A percentile compares a stretch with the other conserved stretches of the same genome.
Conservation (phyloP, 2,113 vertebrate species). For the Oxyruncus cristatus region DNA sequence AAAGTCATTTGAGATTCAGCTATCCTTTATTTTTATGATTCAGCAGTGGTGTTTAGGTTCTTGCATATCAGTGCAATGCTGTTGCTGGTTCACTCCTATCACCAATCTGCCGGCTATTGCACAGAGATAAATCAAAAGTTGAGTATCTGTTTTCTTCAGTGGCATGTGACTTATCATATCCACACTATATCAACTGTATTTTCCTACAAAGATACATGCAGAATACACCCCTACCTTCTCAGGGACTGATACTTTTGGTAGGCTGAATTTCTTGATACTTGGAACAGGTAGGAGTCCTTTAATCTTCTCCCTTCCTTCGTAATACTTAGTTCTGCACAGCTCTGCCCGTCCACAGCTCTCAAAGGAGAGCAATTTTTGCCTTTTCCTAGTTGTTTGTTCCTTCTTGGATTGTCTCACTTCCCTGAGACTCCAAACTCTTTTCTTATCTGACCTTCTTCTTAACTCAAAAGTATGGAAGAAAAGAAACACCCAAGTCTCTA, state of each 20-base stretch:
- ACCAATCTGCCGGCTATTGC: not conserved
- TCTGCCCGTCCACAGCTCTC: not conserved
- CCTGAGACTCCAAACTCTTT: not conserved
- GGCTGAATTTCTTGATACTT: not conserved
- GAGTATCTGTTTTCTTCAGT: not conserved
- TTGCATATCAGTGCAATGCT: not conserved
- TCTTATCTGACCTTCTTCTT: not conserved
- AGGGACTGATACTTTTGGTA: not conserved
- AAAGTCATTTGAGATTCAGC: not conserved
- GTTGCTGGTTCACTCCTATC: not conserved
- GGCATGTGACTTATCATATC: not conserved
- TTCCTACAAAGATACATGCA: not conserved
- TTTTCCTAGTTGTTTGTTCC: not conserved
- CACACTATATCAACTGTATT: not conserved
- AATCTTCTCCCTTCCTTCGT: not conserved
- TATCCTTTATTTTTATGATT: not conserved
- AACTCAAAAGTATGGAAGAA: conserved; percentile 41
- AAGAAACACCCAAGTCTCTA: conserved; percentile 51
- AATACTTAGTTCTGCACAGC: not conserved
- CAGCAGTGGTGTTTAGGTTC: not conserved
- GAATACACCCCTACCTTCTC: not conserved
- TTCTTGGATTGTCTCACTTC: not conserved
- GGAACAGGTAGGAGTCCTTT: not conserved
- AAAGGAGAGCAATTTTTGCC: not conserved
- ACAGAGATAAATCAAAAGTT: not conserved